A percentile compares a stretch with the other conserved stretches of the same genome.
Evolutionary conservation across 1,140 invertebrate species (phyloP).

Genomic region (Orius laevigatus): DNA sequence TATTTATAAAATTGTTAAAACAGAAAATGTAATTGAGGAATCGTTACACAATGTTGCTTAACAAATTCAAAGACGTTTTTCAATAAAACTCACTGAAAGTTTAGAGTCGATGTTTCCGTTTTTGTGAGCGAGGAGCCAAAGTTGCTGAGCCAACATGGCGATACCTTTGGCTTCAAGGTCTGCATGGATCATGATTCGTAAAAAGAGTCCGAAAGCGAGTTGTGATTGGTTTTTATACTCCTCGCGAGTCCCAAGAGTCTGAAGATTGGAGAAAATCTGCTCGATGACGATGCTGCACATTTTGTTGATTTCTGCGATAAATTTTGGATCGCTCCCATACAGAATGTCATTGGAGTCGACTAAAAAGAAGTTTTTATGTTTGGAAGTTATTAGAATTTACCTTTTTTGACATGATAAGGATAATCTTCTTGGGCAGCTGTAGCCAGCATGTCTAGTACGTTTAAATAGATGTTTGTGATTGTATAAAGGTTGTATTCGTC

Average conservation of each 20-base stretch:
- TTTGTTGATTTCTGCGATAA: constrained; percentile 61
- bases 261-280: constrained; percentile 57
- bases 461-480: constrained; percentile 45
- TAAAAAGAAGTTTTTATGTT: not conserved
- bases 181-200: constrained; percentile 48
- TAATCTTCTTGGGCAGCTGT: constrained; percentile 59
- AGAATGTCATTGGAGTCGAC: constrained; percentile 85
- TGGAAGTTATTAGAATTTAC: constrained; percentile 28
- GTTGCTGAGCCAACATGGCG: constrained; percentile 48
- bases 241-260: constrained; percentile 38
- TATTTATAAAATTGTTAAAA: not conserved
- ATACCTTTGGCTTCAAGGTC: constrained; percentile 44
- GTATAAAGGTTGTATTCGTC: constrained; percentile 40
- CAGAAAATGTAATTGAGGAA: not conserved
- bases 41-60: not conserved
- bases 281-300: constrained; percentile 60
- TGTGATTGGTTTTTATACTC: constrained; percentile 40
- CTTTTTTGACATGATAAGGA: constrained; percentile 64
- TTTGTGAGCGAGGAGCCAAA: constrained; percentile 61
- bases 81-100: constrained; percentile 27
- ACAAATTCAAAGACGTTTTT: not conserved
- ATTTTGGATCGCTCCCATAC: constrained; percentile 81
- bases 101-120: constrained; percentile 34
- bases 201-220: constrained; percentile 55
- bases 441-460: constrained; percentile 55